Evolutionary conservation across 37 sponge, comb jelly and placozoan genomes (phyloP).

Genomic region (Theonella swinhoei): DNA sequence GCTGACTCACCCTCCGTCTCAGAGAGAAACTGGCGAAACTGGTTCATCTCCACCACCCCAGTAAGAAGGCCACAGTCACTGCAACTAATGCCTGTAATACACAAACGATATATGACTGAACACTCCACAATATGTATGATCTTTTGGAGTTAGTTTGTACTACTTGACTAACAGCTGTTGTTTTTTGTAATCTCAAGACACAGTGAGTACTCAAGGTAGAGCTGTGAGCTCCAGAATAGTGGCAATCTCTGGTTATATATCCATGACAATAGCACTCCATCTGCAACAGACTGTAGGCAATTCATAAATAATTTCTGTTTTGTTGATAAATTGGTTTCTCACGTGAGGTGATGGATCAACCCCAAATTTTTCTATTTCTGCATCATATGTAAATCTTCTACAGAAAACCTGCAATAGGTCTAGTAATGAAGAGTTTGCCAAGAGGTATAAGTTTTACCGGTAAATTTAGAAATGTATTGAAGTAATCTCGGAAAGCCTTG

Average conservation of each 20-base stretch:
- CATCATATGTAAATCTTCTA: slow-evolving; percentile 33
- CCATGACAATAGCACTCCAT: slow-evolving; percentile 48
- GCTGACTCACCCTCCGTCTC: slow-evolving; percentile 51
- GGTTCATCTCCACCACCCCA: slow-evolving; percentile 24
- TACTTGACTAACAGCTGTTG: no score
- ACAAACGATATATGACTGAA: no score
- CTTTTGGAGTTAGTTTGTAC: no score
- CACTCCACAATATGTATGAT: no score
- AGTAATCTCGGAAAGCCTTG: slow-evolving; percentile 45
- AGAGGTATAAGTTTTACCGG: slow-evolving; percentile 36
- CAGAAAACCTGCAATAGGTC: slow-evolving; percentile 56
- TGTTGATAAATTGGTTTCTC: neutral
- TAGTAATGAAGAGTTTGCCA: no score
- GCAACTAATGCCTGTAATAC: no score
- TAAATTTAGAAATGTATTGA: slow-evolving; percentile 62
- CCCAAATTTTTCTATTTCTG: neutral
- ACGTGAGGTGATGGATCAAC: slow-evolving; percentile 26
- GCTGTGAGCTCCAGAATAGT: slow-evolving; percentile 58
- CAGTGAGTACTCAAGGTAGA: slow-evolving; percentile 51
- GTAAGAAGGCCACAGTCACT: neutral
- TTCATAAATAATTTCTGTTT: neutral
- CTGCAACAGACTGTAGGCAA: slow-evolving; percentile 13
- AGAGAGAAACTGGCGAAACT: slow-evolving; percentile 40
- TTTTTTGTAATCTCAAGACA: slow-evolving; percentile 5
- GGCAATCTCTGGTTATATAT: slow-evolving; percentile 51